A percentile compares a stretch with the other conserved stretches of the same genome.
Evolutionary conservation across 2,888 invertebrate genomes (phyloP).

Genomic region (Zelleria hepariella): DNA sequence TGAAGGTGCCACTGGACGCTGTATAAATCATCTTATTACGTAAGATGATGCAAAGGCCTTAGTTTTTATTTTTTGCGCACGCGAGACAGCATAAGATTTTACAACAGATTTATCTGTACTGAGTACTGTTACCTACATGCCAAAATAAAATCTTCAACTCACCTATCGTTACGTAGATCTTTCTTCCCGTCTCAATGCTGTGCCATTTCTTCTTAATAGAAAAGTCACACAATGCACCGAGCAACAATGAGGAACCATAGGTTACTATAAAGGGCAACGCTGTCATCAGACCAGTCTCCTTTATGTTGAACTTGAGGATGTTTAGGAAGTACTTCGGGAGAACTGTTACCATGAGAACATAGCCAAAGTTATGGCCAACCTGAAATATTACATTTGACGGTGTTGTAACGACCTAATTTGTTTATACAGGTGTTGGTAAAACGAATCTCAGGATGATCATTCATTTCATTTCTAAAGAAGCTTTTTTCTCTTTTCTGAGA

Average conservation of each 20-base stretch:
- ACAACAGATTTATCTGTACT: too few species aligned
- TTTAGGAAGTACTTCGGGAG: conserved; percentile 71
- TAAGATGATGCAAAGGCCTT: too few species aligned
- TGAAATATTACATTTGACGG: conserved; percentile 20
- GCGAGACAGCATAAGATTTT: too few species aligned
- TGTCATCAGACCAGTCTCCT: conserved; percentile 62
- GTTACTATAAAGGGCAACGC: conserved; percentile 70
- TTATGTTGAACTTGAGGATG: conserved; percentile 65
- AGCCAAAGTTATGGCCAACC: conserved; percentile 72
- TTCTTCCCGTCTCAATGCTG: conserved; percentile 34
- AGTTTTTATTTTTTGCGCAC: too few species aligned
- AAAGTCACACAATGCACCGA: conserved; percentile 61
- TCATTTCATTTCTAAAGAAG: too few species aligned
- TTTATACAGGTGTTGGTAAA: too few species aligned
- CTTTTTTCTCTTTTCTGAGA: too few species aligned
- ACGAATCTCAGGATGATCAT: too few species aligned
- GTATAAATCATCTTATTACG: too few species aligned
- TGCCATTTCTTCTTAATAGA: conserved; percentile 26
- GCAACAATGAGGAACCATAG: conserved; percentile 60
- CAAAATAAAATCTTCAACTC: too few species aligned
- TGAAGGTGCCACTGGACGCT: too few species aligned
- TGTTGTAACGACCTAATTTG: too few species aligned
- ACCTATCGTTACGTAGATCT: conserved; percentile 51
- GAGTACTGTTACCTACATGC: neutral
- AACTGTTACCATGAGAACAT: conserved; percentile 72